A percentile compares a stretch with the other conserved stretches of the same genome.
Evolutionary conservation across 2,113 vertebrate species (phyloP).

Genomic region (Scatophagus argus): DNA sequence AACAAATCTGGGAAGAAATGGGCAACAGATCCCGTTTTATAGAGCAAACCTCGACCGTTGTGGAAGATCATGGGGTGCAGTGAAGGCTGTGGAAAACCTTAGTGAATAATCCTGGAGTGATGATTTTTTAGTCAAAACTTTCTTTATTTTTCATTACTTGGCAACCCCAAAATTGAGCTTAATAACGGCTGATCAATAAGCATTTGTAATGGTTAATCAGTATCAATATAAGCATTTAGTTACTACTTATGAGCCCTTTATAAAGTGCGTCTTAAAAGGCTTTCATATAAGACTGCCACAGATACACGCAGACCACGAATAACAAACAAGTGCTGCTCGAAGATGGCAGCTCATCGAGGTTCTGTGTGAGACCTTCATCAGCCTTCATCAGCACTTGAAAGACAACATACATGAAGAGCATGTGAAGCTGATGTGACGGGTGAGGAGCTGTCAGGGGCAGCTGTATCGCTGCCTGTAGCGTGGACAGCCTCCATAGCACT

Average conservation of each 20-base stretch:
- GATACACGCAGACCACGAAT: background rate
- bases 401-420: background rate
- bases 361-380: background rate
- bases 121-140: no score
- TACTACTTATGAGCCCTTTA: background rate
- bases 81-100: background rate
- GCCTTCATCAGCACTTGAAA: background rate
- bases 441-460: slow-evolving; percentile 70
- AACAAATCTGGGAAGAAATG: slow-evolving; percentile 82
- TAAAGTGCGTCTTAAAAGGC: background rate
- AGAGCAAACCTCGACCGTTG: background rate
- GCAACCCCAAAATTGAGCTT: background rate
- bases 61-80: background rate
- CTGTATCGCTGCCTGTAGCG: slow-evolving; percentile 41
- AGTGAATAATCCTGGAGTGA: no score
- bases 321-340: background rate
- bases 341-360: no score
- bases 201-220: background rate
- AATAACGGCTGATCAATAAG: background rate
- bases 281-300: background rate
- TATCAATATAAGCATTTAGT: background rate
- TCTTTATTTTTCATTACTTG: background rate
- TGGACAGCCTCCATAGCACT: background rate
- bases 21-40: no score
- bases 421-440: background rate